These are phyloP conservation scores for Calephelis nemesis DNA, from an alignment of 1,140 invertebrate genomes.

Conservation along the genomic window DNA sequence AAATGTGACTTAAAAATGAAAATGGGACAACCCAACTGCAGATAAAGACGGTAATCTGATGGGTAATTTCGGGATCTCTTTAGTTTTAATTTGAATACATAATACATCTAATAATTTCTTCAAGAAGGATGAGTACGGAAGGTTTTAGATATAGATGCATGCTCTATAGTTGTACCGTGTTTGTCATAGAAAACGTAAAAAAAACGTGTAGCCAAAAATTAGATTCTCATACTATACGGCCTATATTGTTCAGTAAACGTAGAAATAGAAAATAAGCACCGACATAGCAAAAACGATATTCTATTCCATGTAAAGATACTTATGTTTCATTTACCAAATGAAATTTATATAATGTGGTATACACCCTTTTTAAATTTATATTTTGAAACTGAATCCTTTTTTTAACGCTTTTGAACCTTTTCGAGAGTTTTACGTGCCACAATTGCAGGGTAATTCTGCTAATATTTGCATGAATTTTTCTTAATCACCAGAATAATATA, in stretches of 20 bases:
- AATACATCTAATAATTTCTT: not conserved
- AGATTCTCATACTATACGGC: slow-evolving; percentile 51
- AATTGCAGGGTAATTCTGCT: slow-evolving; percentile 59
- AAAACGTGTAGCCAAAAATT: slow-evolving; percentile 60
- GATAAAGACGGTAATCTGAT: too few relatives aligned
- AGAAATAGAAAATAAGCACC: slow-evolving; percentile 45
- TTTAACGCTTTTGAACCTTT: slow-evolving; percentile 42
- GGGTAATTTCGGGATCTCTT: too few relatives aligned
- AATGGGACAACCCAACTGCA: too few relatives aligned
- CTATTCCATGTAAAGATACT: not conserved
- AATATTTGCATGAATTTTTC: slow-evolving; percentile 42
- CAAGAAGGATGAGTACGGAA: not conserved
- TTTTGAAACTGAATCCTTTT: slow-evolving; percentile 20
- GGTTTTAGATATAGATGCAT: slow-evolving; percentile 4
- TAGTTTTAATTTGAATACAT: not conserved
- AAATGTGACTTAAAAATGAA: too few relatives aligned
- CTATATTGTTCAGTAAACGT: slow-evolving; percentile 49
- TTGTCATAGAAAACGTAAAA: slow-evolving; percentile 54
- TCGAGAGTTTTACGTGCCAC: slow-evolving; percentile 60
- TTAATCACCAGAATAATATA: slow-evolving; percentile 43
- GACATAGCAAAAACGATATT: slow-evolving; percentile 22
- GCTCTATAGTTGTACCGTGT: slow-evolving; percentile 61
- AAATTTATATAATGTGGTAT: slow-evolving; percentile 4
- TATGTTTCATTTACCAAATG: slow-evolving; percentile 12
- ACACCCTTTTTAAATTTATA: slow-evolving; percentile 26